A percentile compares a stretch with the other conserved stretches of the same genome.
Conservation (phyloP, 2,888 invertebrate species). For the Drosophila prostipennis region DNA sequence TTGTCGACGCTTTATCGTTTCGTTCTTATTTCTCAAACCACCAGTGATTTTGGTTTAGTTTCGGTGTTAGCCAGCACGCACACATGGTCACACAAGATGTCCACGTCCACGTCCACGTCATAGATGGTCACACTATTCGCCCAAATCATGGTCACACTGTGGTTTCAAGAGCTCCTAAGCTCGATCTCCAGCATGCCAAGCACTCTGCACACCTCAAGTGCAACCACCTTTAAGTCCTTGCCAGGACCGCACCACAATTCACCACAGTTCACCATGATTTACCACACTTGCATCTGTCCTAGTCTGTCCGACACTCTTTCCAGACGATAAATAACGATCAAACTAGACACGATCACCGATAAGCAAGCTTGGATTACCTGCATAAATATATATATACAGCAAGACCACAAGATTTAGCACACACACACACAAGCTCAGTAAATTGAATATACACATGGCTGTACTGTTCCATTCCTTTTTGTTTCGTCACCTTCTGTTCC, state of each 20-base stretch:
- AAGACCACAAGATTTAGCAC: not conserved
- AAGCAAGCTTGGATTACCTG: not conserved
- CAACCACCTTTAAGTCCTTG: constrained; percentile 2
- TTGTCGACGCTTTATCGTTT: constrained; percentile 16
- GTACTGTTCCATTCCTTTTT: constrained; percentile 10
- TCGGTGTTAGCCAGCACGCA: constrained; percentile 16
- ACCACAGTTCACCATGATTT: constrained; percentile 12
- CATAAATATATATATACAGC: not conserved
- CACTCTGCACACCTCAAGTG: constrained; percentile 14
- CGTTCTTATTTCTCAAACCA: not conserved
- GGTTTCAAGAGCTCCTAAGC: not conserved
- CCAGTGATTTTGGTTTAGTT: constrained; percentile 7
- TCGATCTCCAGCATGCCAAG: constrained; percentile 22
- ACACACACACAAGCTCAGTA: constrained; percentile 1
- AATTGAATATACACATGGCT: constrained; percentile 4
- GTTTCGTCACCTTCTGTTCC: constrained; percentile 12
- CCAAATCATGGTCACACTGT: constrained; percentile 9
- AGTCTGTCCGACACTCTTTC: constrained; percentile 14
- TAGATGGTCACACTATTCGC: constrained; percentile 15
- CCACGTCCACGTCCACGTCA: not conserved
- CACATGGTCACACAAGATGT: constrained; percentile 5
- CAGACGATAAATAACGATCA: not conserved
- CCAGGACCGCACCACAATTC: constrained; percentile 16
- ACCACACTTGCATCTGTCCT: constrained; percentile 18
- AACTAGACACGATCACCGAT: not conserved